These are phyloP conservation scores for Drosophila fuyamai DNA, from an alignment of 1,140 invertebrate genomes.

Conservation along the genomic window DNA sequence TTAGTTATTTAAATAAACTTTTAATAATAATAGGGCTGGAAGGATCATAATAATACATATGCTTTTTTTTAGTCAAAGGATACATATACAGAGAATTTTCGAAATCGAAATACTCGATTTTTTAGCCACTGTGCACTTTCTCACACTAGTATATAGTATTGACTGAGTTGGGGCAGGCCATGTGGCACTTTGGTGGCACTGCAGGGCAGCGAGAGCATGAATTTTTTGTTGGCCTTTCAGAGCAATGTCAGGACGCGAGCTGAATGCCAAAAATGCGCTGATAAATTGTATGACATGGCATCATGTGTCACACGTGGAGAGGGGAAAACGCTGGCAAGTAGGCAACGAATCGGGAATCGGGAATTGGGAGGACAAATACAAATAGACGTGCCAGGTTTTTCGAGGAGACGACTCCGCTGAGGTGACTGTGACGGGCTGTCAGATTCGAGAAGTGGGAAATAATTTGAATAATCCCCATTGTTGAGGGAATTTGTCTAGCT, in stretches of 20 bases:
- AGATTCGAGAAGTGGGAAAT: conserved; percentile 47
- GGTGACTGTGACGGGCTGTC: conserved; percentile 21
- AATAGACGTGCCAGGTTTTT: conserved; percentile 43
- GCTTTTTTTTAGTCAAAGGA: too few species aligned
- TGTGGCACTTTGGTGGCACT: conserved; percentile 18
- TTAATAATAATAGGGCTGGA: too few species aligned
- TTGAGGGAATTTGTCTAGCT: conserved; percentile 50
- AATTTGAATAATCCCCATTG: conserved; percentile 54
- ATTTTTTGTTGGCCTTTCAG: conserved; percentile 46
- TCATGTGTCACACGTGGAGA: conserved; percentile 51
- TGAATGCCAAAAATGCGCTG: conserved; percentile 64
- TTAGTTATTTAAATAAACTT: too few species aligned
- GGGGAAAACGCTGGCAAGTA: background rate
- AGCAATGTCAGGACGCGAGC: conserved; percentile 52
- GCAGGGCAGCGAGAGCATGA: conserved; percentile 23
- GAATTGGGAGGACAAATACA: conserved; percentile 31
- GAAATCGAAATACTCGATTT: too few species aligned
- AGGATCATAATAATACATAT: too few species aligned
- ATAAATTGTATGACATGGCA: conserved; percentile 63
- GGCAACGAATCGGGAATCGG: conserved; percentile 3
- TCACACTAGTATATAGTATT: background rate
- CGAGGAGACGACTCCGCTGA: conserved; percentile 9
- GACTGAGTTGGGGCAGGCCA: conserved; percentile 11
- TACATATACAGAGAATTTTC: too few species aligned
- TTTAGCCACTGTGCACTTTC: background rate